Evolutionary conservation across 1,140 invertebrate genomes (phyloP).

Genomic region (Atta cephalotes): DNA sequence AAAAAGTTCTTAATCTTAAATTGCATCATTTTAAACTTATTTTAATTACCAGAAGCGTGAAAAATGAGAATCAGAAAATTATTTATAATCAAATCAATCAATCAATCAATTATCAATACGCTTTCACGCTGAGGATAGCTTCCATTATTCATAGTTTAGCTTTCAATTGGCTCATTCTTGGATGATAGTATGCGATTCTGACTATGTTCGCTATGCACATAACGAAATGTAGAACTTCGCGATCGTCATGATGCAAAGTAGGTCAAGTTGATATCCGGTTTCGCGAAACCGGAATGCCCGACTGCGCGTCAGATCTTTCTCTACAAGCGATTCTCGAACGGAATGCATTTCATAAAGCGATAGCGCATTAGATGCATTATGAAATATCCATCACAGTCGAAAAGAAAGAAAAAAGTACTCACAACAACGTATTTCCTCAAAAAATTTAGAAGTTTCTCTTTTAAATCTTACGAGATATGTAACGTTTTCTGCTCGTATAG

Average conservation of each 20-base stretch:
- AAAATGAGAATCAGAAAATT: not conserved
- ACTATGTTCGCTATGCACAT: not conserved
- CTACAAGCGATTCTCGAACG: constrained; percentile 29
- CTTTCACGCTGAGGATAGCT: not conserved
- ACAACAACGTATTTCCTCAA: not conserved
- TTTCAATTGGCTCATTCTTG: not conserved
- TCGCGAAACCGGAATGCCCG: constrained; percentile 65
- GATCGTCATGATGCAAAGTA: constrained; percentile 56
- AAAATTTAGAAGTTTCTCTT: not conserved
- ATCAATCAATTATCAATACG: not conserved
- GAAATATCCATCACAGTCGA: not conserved
- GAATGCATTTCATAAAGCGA: constrained; percentile 35
- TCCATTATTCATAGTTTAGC: not conserved
- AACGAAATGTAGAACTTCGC: constrained; percentile 56
- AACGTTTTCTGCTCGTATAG: not conserved
- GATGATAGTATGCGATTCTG: not conserved
- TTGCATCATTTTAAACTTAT: not conserved
- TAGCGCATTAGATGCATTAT: constrained; percentile 1
- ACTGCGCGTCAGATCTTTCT: constrained; percentile 50
- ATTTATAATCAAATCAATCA: too few relatives aligned
- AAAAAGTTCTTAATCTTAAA: not conserved
- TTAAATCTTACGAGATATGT: not conserved
- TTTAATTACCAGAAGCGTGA: not conserved
- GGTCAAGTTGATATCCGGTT: constrained; percentile 81
- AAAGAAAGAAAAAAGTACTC: not conserved